Conservation (phyloP, 2,888 invertebrate species). For the Campoletis raptor region DNA sequence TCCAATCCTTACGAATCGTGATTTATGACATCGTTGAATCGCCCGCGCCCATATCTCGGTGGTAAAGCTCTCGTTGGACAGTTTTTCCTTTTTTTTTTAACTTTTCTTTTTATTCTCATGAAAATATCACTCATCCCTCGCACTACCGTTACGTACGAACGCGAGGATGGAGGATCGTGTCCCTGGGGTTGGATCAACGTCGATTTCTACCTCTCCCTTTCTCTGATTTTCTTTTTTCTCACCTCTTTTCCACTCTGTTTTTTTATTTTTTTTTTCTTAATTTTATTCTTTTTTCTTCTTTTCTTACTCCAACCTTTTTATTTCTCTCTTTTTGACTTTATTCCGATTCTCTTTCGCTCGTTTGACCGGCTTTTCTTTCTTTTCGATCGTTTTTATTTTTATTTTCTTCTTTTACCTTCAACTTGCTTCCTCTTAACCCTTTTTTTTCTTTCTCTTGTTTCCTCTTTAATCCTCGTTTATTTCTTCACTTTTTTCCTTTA, state of each 20-base stretch:
- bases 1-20: conserved; percentile 66
- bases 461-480: neutral
- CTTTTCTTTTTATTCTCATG: conserved; percentile 34
- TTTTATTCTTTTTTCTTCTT: neutral
- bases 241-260: neutral
- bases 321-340: neutral
- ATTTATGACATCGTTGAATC: conserved; percentile 66
- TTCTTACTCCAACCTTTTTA: neutral
- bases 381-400: neutral
- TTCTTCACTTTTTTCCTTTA: neutral
- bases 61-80: conserved; percentile 52
- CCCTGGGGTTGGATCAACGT: conserved; percentile 51
- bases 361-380: neutral
- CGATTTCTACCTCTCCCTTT: conserved; percentile 35
- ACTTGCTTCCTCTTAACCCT: neutral
- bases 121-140: conserved; percentile 55
- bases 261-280: neutral
- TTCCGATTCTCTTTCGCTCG: neutral
- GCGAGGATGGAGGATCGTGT: conserved; percentile 24
- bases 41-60: conserved; percentile 9
- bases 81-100: conserved; percentile 13
- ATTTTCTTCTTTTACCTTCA: neutral
- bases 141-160: conserved; percentile 6
- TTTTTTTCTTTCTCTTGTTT: neutral
- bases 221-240: neutral